Evolutionary conservation across 2,888 invertebrate species (phyloP).

Genomic region (Tillus elongatus): DNA sequence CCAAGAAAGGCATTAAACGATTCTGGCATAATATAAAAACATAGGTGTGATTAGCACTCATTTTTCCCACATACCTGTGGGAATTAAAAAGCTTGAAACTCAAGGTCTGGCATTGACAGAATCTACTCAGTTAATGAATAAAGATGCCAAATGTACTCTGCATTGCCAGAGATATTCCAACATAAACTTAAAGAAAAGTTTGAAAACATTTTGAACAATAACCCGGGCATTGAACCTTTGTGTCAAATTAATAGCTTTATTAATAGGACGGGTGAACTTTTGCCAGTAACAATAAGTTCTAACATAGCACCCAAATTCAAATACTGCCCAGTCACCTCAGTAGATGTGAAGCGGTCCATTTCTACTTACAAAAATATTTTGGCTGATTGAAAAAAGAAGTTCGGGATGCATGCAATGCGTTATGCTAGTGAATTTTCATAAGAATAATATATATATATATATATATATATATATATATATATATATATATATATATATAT

Average conservation of each 20-base stretch:
- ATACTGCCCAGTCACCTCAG: constrained; percentile 8
- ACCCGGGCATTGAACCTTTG: constrained; percentile 7
- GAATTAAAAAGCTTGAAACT: constrained; percentile 11
- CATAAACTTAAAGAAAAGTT: constrained; percentile 11
- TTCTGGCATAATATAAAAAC: constrained; percentile 12
- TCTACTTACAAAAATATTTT: constrained; percentile 8
- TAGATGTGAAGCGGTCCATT: constrained; percentile 6
- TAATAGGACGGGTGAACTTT: constrained; percentile 5
- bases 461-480: no score
- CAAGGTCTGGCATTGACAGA: constrained; percentile 7
- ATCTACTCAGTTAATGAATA: constrained; percentile 10
- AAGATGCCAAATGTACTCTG: constrained; percentile 5
- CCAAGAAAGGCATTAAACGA: constrained; percentile 13
- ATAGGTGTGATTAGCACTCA: constrained; percentile 16
- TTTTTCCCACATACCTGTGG: constrained; percentile 15
- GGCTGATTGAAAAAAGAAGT: constrained; percentile 6
- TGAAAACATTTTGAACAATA: constrained; percentile 11
- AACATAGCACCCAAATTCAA: constrained; percentile 7
- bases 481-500: no score
- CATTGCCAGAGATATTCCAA: constrained; percentile 8
- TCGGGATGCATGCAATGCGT: no score
- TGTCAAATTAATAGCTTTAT: constrained; percentile 9
- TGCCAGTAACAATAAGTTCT: constrained; percentile 1
- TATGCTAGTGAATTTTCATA: no score
- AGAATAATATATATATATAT: no score